A percentile compares a stretch with the other conserved stretches of the same genome.
These are phyloP conservation scores for Caenorhabditis macrosperma DNA, from an alignment of 2,888 invertebrate genomes.

Conservation along the genomic window DNA sequence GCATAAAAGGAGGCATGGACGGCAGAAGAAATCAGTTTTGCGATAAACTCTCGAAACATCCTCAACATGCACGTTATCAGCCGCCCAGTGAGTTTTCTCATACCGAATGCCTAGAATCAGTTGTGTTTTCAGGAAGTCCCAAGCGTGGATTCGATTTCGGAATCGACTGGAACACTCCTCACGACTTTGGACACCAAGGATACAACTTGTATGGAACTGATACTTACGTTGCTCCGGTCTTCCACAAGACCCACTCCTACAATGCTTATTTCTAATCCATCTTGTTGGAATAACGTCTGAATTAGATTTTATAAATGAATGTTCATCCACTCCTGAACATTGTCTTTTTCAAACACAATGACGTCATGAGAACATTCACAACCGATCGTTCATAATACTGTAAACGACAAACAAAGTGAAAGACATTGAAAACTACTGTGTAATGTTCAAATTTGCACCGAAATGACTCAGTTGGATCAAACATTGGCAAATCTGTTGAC, in stretches of 20 bases:
- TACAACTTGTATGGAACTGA: conserved; percentile 69
- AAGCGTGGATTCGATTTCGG: conserved; percentile 66
- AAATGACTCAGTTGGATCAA: conserved; percentile 8
- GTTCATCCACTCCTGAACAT: neutral
- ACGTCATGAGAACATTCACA: too few relatives aligned
- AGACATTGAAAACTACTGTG: too few relatives aligned
- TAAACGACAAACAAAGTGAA: too few relatives aligned
- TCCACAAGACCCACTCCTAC: conserved; percentile 57
- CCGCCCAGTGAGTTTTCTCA: conserved; percentile 63
- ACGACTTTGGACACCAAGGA: conserved; percentile 70
- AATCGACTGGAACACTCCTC: conserved; percentile 47
- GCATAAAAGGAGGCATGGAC: conserved; percentile 23
- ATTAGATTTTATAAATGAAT: neutral
- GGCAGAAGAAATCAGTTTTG: conserved; percentile 30
- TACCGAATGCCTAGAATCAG: neutral
- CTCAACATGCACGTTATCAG: conserved; percentile 63
- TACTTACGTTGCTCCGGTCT: conserved; percentile 64
- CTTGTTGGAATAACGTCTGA: neutral
- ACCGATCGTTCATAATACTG: too few relatives aligned
- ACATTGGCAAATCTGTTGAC: conserved; percentile 10
- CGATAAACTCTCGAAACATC: neutral
- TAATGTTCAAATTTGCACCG: neutral
- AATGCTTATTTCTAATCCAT: conserved; percentile 55
- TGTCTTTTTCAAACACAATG: too few relatives aligned
- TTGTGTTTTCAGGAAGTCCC: conserved; percentile 65